Percentiles rank a stretch among this genome's conserved stretches.
Conservation (phyloP, 2,797 vertebrate species). For the Parotocinclus haroldoi region DNA sequence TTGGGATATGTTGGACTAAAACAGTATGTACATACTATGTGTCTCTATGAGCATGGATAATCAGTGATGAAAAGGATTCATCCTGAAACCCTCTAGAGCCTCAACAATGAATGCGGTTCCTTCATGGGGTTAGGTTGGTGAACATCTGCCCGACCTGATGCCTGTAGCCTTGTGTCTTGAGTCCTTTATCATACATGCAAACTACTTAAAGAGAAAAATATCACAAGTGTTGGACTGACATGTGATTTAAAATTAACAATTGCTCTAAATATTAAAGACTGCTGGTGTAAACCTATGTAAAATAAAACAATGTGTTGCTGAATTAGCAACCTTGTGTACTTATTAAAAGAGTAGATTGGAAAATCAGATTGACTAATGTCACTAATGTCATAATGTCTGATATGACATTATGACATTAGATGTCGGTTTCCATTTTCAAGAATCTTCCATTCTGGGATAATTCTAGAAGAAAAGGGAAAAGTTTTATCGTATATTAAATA, state of each 20-base stretch:
- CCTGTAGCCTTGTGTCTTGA: neutral
- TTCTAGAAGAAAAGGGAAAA: neutral
- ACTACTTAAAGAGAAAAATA: neutral
- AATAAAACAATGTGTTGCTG: too few relatives aligned
- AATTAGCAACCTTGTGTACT: too few relatives aligned
- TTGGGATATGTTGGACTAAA: neutral
- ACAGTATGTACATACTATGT: conserved; percentile 31
- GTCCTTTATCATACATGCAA: neutral
- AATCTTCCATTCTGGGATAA: neutral
- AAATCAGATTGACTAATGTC: too few relatives aligned
- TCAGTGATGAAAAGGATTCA: conserved; percentile 75
- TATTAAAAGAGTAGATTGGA: too few relatives aligned
- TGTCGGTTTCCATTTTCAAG: neutral
- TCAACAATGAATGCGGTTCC: conserved; percentile 72
- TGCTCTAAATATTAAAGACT: too few relatives aligned
- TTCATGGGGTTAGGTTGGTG: conserved; percentile 73
- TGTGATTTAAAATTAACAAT: too few relatives aligned
- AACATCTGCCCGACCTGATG: conserved; percentile 58
- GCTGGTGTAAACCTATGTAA: too few relatives aligned
- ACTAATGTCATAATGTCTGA: neutral
- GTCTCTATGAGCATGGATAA: conserved; percentile 74
- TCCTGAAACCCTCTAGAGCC: conserved; percentile 56
- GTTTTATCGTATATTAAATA: too few relatives aligned
- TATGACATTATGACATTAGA: too few relatives aligned
- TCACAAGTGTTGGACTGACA: neutral